Percentiles rank a stretch among this genome's conserved stretches.
These are phyloP conservation scores for Drosophila truncata DNA, from an alignment of 1,140 invertebrate genomes.

Conservation along the genomic window DNA sequence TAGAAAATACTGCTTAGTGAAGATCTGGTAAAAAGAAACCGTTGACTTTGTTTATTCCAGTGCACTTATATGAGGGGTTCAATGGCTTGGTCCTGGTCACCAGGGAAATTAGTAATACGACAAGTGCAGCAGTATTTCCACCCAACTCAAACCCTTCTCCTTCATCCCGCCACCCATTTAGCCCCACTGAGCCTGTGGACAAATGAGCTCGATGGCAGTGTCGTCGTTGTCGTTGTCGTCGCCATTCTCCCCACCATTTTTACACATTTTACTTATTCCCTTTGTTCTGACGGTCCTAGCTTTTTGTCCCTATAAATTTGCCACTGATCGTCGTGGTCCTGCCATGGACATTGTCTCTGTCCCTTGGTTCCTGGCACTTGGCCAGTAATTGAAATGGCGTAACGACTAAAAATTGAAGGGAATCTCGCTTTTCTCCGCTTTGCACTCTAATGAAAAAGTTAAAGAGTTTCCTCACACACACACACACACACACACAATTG, in stretches of 20 bases:
- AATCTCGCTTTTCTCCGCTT: slow-evolving; percentile 44
- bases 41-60: neutral
- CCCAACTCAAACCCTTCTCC: neutral
- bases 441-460: slow-evolving; percentile 71
- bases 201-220: slow-evolving; percentile 71
- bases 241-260: slow-evolving; percentile 39
- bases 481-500: slow-evolving; percentile 3
- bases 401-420: slow-evolving; percentile 78
- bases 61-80: slow-evolving; percentile 48
- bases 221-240: slow-evolving; percentile 57
- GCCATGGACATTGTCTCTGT: slow-evolving; percentile 21
- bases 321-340: slow-evolving; percentile 71
- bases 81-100: slow-evolving; percentile 71
- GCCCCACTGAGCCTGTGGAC: slow-evolving; percentile 45
- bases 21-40: no score
- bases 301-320: slow-evolving; percentile 80
- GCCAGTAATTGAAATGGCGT: slow-evolving; percentile 84
- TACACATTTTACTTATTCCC: slow-evolving; percentile 74
- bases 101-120: slow-evolving; percentile 85
- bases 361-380: slow-evolving; percentile 65
- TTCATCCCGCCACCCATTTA: neutral
- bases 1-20: no score
- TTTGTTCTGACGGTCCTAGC: slow-evolving; percentile 63
- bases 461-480: slow-evolving; percentile 42
- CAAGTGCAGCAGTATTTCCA: slow-evolving; percentile 68